phyloP scores from a whole-genome alignment of 2,113 vertebrate species.

The Malurus alboscapulatus region DNA sequence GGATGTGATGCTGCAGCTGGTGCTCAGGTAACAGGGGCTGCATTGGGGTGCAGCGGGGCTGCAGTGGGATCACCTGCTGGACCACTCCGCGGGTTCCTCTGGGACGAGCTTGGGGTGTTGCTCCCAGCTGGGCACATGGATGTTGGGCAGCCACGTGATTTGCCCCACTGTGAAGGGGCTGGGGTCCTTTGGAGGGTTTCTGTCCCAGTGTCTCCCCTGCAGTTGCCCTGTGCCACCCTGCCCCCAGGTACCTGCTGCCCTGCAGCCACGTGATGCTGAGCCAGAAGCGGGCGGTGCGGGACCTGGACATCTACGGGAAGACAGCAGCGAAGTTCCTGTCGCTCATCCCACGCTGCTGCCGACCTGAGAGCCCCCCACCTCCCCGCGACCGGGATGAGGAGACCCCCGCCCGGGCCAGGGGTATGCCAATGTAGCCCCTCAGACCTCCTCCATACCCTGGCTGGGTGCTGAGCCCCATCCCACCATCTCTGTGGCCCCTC shows the following conservation, averaged over 20 bases:
- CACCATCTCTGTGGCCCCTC: neutral
- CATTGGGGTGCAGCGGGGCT: neutral
- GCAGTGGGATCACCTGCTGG: neutral
- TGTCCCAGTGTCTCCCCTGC: neutral
- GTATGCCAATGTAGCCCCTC: slow-evolving; percentile 42
- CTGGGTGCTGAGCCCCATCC: neutral
- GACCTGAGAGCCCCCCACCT: slow-evolving; percentile 54
- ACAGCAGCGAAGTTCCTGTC: slow-evolving; percentile 93
- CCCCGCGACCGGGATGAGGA: slow-evolving; percentile 78
- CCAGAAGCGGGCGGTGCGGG: slow-evolving; percentile 89
- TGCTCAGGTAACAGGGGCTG: slow-evolving; percentile 81
- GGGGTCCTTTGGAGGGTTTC: neutral
- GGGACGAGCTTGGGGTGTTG: fast-evolving
- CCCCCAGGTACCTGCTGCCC: slow-evolving; percentile 90
- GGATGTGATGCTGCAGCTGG: slow-evolving; percentile 93
- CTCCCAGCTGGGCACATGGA: fast-evolving
- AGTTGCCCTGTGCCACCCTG: neutral
- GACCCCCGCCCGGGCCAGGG: slow-evolving; percentile 82
- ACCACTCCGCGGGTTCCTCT: neutral
- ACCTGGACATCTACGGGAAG: slow-evolving; percentile 90
- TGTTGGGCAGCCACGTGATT: neutral
- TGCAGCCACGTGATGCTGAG: slow-evolving; percentile 97
- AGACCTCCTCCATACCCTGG: too few species aligned
- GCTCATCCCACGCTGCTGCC: slow-evolving; percentile 91
- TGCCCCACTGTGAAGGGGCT: neutral